Percentiles rank a stretch among this genome's conserved stretches.
These are phyloP conservation scores for Malurus elegans DNA, from an alignment of 2,113 vertebrate species.

Conservation along the genomic window DNA sequence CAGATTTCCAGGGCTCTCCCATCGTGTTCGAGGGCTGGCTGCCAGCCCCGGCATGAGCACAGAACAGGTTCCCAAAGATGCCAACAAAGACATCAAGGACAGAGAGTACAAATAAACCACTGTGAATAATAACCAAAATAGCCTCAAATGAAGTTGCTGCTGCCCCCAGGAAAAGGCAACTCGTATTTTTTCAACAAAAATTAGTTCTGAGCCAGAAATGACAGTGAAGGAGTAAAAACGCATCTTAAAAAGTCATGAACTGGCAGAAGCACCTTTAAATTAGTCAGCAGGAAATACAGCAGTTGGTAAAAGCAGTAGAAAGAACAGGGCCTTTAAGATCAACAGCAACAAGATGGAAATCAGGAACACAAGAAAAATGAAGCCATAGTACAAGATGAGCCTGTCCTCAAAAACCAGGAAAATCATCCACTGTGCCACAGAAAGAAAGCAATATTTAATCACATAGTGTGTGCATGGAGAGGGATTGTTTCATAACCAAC, in stretches of 20 bases:
- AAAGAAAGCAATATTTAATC: background rate
- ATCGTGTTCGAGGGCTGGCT: accelerated
- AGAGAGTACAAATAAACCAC: background rate
- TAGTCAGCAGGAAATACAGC: background rate
- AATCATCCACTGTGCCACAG: background rate
- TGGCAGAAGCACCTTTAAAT: background rate
- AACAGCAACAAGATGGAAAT: background rate
- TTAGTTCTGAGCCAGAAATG: background rate
- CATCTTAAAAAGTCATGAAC: background rate
- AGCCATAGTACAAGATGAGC: background rate
- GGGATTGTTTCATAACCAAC: background rate
- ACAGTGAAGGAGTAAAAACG: background rate
- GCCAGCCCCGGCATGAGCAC: accelerated
- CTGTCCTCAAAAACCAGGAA: background rate
- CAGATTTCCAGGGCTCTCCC: background rate
- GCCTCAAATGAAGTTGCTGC: background rate
- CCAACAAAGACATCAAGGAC: background rate
- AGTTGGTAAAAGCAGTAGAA: background rate
- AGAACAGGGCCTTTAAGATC: background rate
- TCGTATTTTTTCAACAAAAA: background rate
- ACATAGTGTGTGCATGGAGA: accelerated
- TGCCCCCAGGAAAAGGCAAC: background rate
- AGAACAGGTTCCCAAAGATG: background rate
- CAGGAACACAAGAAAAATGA: background rate
- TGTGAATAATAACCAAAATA: background rate